A percentile compares a stretch with the other conserved stretches of the same genome.
These are phyloP conservation scores for Didymodactylos carnosus DNA, from an alignment of 2,888 invertebrate genomes.

Conservation along the genomic window DNA sequence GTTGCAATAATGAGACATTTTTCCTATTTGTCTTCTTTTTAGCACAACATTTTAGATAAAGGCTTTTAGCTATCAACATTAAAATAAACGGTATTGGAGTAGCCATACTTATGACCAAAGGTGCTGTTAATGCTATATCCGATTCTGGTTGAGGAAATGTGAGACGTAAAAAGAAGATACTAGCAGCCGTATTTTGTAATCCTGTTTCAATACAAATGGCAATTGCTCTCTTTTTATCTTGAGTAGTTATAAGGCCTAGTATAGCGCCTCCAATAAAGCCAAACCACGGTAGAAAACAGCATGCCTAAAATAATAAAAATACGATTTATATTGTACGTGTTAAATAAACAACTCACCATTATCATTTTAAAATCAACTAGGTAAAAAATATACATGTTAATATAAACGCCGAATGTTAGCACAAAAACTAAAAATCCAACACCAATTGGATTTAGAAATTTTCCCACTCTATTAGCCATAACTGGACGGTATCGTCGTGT, in stretches of 20 bases:
- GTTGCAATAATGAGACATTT: too few relatives aligned
- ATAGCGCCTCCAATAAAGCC: conserved; percentile 54
- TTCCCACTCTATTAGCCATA: neutral
- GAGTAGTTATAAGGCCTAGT: conserved; percentile 44
- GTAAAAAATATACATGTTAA: neutral
- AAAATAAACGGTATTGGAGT: neutral
- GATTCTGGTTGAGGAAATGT: conserved; percentile 63
- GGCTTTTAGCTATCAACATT: too few relatives aligned
- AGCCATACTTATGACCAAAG: conserved; percentile 16
- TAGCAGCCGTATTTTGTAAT: conserved; percentile 74
- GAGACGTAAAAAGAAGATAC: conserved; percentile 64
- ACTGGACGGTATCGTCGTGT: neutral
- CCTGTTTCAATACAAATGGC: conserved; percentile 67
- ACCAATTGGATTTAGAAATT: neutral
- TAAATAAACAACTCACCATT: too few relatives aligned
- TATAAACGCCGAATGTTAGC: too few relatives aligned
- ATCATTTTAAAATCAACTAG: conserved; percentile 44
- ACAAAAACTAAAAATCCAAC: too few relatives aligned
- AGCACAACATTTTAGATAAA: too few relatives aligned
- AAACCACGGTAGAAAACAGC: conserved; percentile 58
- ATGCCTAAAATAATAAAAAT: too few relatives aligned
- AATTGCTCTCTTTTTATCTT: conserved; percentile 48
- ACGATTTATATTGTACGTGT: too few relatives aligned
- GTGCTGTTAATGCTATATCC: conserved; percentile 52
- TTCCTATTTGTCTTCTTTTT: too few relatives aligned